Conservation (phyloP, 2,113 vertebrate genomes). For the Poeciliopsis occidentalis region DNA sequence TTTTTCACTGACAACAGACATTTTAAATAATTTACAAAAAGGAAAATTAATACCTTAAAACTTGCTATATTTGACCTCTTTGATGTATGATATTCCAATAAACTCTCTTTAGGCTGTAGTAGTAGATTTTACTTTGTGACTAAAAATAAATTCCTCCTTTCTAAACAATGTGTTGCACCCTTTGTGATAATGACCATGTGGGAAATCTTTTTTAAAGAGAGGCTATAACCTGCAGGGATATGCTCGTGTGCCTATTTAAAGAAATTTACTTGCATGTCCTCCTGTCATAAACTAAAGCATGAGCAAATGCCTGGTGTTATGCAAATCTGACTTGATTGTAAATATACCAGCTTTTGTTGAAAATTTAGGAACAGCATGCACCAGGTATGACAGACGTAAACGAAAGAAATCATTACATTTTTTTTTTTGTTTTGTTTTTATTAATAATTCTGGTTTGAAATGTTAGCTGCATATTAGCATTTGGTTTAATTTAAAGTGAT, state of each 20-base stretch:
- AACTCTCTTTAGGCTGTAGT: slow-evolving; percentile 4
- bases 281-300: slow-evolving; percentile 22
- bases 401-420: too few species aligned
- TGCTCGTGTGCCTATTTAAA: slow-evolving; percentile 72
- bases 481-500: too few species aligned
- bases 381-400: not conserved
- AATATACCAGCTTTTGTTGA: not conserved
- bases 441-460: too few species aligned
- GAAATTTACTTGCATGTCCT: slow-evolving; percentile 31
- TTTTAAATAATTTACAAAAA: not conserved
- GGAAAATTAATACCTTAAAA: not conserved
- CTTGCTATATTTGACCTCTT: not conserved
- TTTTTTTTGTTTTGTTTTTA: too few species aligned
- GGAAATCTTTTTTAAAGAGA: slow-evolving; percentile 59
- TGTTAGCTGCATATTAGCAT: too few species aligned
- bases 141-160: slow-evolving; percentile 28
- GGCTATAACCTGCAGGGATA: slow-evolving; percentile 59
- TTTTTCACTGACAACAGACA: not conserved
- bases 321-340: not conserved
- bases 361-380: not conserved
- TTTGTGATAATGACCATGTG: slow-evolving; percentile 48
- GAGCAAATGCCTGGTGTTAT: slow-evolving; percentile 16
- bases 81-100: slow-evolving; percentile 4
- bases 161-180: slow-evolving; percentile 15
- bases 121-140: slow-evolving; percentile 11